phyloP scores from a whole-genome alignment of 2,113 vertebrate genomes.

The Aramus guarauna region DNA sequence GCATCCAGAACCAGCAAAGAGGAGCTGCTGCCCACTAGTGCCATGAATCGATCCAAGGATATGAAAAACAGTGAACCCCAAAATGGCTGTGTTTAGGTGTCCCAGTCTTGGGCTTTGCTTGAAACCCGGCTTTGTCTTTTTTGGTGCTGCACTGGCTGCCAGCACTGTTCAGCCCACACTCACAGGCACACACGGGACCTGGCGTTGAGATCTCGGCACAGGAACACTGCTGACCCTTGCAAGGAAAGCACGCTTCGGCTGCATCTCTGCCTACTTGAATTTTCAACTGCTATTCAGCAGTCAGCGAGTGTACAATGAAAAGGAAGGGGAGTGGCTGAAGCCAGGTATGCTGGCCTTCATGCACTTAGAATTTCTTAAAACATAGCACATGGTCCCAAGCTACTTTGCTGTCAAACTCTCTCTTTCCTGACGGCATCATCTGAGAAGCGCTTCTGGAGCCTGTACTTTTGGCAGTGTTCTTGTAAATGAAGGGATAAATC shows the following conservation, averaged over 20 bases:
- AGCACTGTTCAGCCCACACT: background rate
- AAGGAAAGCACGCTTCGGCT: background rate
- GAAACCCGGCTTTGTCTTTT: background rate
- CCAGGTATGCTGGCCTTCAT: background rate
- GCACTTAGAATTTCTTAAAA: background rate
- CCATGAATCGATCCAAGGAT: background rate
- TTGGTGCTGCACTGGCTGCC: background rate
- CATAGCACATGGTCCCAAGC: rapidly evolving
- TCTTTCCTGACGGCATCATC: background rate
- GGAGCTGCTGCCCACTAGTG: background rate
- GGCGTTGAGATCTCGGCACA: rapidly evolving
- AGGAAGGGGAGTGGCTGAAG: background rate
- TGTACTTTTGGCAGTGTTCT: background rate
- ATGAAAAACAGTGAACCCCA: background rate
- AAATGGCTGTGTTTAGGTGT: background rate
- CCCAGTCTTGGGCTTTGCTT: background rate
- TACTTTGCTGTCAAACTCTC: background rate
- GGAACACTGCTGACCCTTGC: background rate
- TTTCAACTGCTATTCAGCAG: background rate
- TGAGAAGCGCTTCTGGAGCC: background rate
- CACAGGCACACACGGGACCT: background rate
- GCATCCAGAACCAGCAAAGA: background rate
- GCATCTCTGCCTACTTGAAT: background rate
- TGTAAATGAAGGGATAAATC: background rate
- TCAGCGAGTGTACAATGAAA: background rate